Evolutionary conservation across 2,888 invertebrate species (phyloP), one percentile per base, ranked within the genome.

Genomic region (Acronicta leporina): DNA sequence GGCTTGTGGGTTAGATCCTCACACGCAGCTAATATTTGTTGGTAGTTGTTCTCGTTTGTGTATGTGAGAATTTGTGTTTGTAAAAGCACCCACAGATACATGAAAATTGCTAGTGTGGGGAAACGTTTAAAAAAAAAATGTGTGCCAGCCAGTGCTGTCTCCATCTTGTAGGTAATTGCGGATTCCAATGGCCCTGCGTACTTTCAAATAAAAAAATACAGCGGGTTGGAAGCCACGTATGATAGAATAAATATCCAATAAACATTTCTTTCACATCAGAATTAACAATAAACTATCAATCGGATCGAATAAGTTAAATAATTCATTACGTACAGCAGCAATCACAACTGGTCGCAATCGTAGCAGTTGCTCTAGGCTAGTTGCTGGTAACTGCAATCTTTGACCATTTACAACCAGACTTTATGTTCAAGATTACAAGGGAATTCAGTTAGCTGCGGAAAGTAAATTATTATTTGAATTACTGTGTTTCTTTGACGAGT

Each of bases 351-450:
- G 40, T 46, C 13, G 61, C 60, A 54, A 54, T 58, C 73, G 45
- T 27, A 20, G 41, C 46, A 61, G 51, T 60, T 52, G 46, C 13
- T 55, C 66, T 60, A 69, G 48, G 67, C 27, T 50, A 33, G 68
- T 58, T 54, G 61, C 44, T 16, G 8, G 35, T 46, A 16, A 58
- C 48, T 42, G 74, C 54, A 73, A 73, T 69, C 74, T 63, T 11
- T 20, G 50, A 20, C 58, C 59, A 69, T 69, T 73, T 68, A 68
- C 48, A 50, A 58, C 20, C 16, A 40, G n/a, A 69, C 54, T 73
- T 70, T 70, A 70, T 73, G 65, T 38, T 15, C 25, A 6, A 33
- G 68, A 69, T 73, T 73, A 53, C 14, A 57, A n/a, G 20, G 33
- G 59, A 65, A 49, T 66, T 66, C 42, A 65, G 58, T 71, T 66